Evolutionary conservation across 2,797 vertebrate genomes (phyloP), one percentile per base, ranked within the genome.

Genomic region (Phalloptychus januarius): DNA sequence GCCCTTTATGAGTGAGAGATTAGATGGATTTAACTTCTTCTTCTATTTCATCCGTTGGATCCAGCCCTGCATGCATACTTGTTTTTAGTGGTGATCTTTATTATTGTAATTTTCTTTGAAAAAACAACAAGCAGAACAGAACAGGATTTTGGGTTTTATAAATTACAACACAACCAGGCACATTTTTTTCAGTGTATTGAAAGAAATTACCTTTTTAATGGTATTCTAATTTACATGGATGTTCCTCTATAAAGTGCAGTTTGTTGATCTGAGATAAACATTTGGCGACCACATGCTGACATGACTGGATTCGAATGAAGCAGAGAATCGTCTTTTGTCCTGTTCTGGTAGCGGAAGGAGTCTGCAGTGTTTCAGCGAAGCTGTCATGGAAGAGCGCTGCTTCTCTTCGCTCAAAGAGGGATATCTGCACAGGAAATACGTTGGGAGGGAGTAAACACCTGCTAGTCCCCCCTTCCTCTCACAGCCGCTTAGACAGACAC

Each of bases 391-490:
- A 78, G 58, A 83, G 63, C 8, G 36, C 36, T 78, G 74, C 70
- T 83, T 86, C 38, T 92, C 79, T 75, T 74, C 79, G 78, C 82
- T 89, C 77, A 78, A 71, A 38, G 76, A 83, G 86, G 86, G 85
- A 87, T 87, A 77, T 91, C 81, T 85, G 85, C 86, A 93, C 94
- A 95, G 95, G 95, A 95, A 96, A 92, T 94, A 91, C 88, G 92
- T 95, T 94, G 87, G 77, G 80, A 83, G 90, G 91, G 85, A 87
- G 87, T 90, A 93, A 92, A 92, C 95, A 96, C 95, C 95, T 96
- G 95, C 92, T 88, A 76, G 77, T 71, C 15, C 52, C 77, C 40
- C 33, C 48, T 42, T 40, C 48, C 40, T 80, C 81, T 52, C 85
- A 13, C 76, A 48, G 38, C 40, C 80, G 76, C 76, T 70, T 73